Conservation (phyloP, 2,888 invertebrate genomes). For the Sphecodes monilicornis region DNA sequence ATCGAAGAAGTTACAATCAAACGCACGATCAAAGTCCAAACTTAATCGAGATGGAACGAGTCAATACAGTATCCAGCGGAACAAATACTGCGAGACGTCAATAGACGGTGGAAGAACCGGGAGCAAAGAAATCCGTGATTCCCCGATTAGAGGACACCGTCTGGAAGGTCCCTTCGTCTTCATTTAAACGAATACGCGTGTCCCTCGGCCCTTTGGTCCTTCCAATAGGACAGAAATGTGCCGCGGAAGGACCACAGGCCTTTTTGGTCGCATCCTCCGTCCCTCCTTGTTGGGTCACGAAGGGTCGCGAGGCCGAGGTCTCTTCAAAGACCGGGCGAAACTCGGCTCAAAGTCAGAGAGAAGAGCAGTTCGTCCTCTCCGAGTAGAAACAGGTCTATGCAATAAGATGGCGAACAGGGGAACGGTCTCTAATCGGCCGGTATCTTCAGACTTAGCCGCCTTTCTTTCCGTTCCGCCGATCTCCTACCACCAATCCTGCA, state of each 20-base stretch:
- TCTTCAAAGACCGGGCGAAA: constrained; percentile 69
- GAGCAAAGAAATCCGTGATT: constrained; percentile 49
- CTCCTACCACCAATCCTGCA: constrained; percentile 40
- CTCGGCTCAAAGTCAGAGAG: constrained; percentile 61
- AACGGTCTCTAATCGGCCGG: constrained; percentile 75
- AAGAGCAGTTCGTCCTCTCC: constrained; percentile 43
- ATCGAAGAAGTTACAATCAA: neutral
- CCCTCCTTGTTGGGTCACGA: constrained; percentile 56
- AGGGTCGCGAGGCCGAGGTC: constrained; percentile 59
- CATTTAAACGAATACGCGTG: constrained; percentile 63
- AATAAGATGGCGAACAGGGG: constrained; percentile 65
- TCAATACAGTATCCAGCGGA: constrained; percentile 24
- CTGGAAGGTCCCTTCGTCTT: constrained; percentile 61
- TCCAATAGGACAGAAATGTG: constrained; percentile 63
- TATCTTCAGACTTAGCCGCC: constrained; percentile 68
- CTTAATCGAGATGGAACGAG: constrained; percentile 49
- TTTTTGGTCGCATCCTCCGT: constrained; percentile 64
- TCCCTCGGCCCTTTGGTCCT: constrained; percentile 60
- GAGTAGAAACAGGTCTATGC: constrained; percentile 60
- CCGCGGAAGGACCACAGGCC: constrained; percentile 65
- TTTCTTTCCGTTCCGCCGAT: constrained; percentile 39
- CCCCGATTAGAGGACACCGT: constrained; percentile 52
- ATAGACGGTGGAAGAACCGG: neutral
- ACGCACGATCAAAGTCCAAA: neutral
- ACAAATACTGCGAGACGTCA: constrained; percentile 15